These are phyloP conservation scores for rabbit (Oryctolagus cuniculus) DNA, from an alignment of 2,113 vertebrate species.

Conservation along the genomic window mOryCun1.1 NC_091438.1:78501001-78501500, in stretches of 20 bases:
- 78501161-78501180: slow-evolving; percentile 64
- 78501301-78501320: not conserved
- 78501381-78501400: not conserved
- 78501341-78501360: too few species aligned
- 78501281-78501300: slow-evolving; percentile 48
- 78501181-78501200: slow-evolving; percentile 57
- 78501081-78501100: slow-evolving; percentile 75
- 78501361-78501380: too few species aligned
- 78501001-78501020: slow-evolving; percentile 71
- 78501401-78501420: not conserved
- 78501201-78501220: slow-evolving; percentile 61
- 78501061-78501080: slow-evolving; percentile 72
- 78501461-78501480: not conserved
- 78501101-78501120: slow-evolving; percentile 58
- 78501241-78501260: slow-evolving; percentile 64
- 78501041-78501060: slow-evolving; percentile 58
- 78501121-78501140: slow-evolving; percentile 61
- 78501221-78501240: slow-evolving; percentile 69
- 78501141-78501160: slow-evolving; percentile 73
- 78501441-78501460: not conserved
- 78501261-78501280: slow-evolving; percentile 58
- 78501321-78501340: not conserved
- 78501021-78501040: slow-evolving; percentile 53
- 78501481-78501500: slow-evolving; percentile 31
- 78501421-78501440: not conserved